phyloP scores from a whole-genome alignment of 2,113 vertebrate genomes.

The Vidua macroura region DNA sequence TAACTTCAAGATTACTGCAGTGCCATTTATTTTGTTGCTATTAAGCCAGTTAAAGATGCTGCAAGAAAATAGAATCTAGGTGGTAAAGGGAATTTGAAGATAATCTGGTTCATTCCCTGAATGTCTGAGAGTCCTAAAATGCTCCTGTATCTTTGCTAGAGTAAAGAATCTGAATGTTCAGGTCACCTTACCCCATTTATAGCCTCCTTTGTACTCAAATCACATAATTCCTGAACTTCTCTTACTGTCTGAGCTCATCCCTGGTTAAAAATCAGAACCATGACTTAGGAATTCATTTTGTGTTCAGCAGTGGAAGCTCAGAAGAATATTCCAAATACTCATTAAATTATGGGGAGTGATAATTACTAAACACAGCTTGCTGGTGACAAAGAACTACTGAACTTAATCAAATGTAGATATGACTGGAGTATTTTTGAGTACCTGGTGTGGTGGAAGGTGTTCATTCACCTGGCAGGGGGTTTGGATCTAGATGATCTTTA shows the following conservation, averaged over 20 bases:
- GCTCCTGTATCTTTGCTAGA: neutral
- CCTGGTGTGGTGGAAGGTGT: neutral
- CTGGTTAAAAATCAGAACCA: neutral
- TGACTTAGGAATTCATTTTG: neutral
- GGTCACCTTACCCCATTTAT: neutral
- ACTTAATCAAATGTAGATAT: neutral
- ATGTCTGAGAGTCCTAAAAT: neutral
- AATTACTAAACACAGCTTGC: neutral
- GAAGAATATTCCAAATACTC: neutral
- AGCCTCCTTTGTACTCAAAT: neutral
- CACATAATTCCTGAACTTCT: neutral
- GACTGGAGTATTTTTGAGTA: neutral
- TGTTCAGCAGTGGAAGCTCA: neutral
- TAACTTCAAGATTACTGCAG: neutral
- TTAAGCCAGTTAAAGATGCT: neutral
- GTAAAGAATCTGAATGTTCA: neutral
- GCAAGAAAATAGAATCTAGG: neutral
- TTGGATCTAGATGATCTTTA: neutral
- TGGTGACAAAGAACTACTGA: neutral
- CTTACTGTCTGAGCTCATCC: neutral
- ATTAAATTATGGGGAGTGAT: neutral
- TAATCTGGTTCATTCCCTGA: neutral
- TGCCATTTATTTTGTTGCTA: neutral
- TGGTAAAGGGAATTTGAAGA: neutral
- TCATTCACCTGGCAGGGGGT: neutral